Conservation (phyloP, 2,113 vertebrate genomes). For the Cyphomyrus plagiostoma region DNA sequence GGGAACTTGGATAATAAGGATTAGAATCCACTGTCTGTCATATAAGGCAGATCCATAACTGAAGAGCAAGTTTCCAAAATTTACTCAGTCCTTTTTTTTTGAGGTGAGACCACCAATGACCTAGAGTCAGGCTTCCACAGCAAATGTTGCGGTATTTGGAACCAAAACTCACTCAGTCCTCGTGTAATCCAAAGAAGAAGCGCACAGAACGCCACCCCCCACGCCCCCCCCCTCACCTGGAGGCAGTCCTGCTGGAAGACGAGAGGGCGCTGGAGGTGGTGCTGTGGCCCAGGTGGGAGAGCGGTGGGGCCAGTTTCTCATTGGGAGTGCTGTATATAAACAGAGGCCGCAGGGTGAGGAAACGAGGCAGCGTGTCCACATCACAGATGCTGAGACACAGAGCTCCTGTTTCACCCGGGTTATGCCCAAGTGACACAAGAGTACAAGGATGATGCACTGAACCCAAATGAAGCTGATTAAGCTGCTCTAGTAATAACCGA, state of each 20-base stretch:
- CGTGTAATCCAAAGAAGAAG: neutral
- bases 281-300: conserved; percentile 64
- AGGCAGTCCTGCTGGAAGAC: conserved; percentile 63
- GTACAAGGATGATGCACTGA: neutral
- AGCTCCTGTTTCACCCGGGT: neutral
- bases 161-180: neutral
- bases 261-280: conserved; percentile 71
- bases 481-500: neutral
- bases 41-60: neutral
- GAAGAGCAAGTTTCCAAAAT: neutral
- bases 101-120: neutral
- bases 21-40: neutral
- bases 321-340: conserved; percentile 40
- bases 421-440: neutral
- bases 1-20: neutral
- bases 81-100: neutral
- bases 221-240: conserved; percentile 58
- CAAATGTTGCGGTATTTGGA: neutral
- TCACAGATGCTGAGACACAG: neutral
- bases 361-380: neutral
- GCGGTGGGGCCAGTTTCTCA: conserved; percentile 39
- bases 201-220: neutral
- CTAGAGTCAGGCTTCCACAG: neutral
- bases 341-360: neutral
- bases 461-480: neutral